A percentile compares a stretch with the other conserved stretches of the same genome.
Evolutionary conservation across 1,140 invertebrate genomes (phyloP).

Genomic region (Brevipalpus yothersi): DNA sequence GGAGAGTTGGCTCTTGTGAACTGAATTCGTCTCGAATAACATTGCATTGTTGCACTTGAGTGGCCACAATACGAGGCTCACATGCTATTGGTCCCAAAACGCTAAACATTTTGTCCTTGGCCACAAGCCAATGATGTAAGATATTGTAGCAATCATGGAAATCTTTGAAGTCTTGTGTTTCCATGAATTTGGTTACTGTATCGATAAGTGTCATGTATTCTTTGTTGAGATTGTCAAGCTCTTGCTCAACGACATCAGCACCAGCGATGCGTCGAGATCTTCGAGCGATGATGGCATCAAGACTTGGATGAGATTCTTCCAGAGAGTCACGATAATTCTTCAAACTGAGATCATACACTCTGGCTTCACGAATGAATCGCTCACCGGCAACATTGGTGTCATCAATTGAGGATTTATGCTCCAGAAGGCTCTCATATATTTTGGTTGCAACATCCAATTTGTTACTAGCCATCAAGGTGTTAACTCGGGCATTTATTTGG

Average conservation of each 20-base stretch:
- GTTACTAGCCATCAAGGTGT: constrained; percentile 17
- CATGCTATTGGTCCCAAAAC: constrained; percentile 80
- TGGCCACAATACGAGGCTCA: constrained; percentile 75
- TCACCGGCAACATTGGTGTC: constrained; percentile 81
- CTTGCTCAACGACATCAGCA: constrained; percentile 51
- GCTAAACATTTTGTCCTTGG: constrained; percentile 82
- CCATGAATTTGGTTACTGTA: constrained; percentile 37
- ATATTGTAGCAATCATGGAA: constrained; percentile 23
- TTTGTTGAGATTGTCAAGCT: constrained; percentile 60
- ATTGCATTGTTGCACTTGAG: constrained; percentile 60
- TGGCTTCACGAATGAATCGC: constrained; percentile 83
- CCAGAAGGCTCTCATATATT: constrained; percentile 63
- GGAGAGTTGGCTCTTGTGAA: constrained; percentile 61
- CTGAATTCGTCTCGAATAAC: constrained; percentile 76
- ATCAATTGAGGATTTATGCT: constrained; percentile 74
- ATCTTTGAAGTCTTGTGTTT: constrained; percentile 29
- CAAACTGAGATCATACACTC: constrained; percentile 69
- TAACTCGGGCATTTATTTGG: constrained; percentile 43
- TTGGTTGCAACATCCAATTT: constrained; percentile 48
- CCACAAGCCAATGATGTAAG: constrained; percentile 57
- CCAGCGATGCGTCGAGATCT: constrained; percentile 23
- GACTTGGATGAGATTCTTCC: constrained; percentile 55
- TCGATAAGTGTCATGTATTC: constrained; percentile 45
- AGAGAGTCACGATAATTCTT: constrained; percentile 65
- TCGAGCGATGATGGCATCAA: constrained; percentile 31